A percentile compares a stretch with the other conserved stretches of the same genome.
phyloP scores from a whole-genome alignment of 2,113 vertebrate genomes.

The Nycticebus coucang region DNA sequence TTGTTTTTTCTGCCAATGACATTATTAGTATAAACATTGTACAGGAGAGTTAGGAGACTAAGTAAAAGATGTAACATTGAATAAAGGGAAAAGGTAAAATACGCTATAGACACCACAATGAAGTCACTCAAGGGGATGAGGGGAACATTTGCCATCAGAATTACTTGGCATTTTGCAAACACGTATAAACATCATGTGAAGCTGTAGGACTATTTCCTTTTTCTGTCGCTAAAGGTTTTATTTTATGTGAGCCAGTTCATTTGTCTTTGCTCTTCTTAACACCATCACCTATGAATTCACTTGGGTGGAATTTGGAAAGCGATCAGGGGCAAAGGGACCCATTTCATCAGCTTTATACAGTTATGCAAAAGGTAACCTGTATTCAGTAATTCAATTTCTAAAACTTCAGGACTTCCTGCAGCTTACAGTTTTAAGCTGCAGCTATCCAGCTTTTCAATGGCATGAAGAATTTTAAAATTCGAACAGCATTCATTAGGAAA shows the following conservation, averaged over 20 bases:
- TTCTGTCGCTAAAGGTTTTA: constrained; percentile 25
- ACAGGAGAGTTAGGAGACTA: constrained; percentile 43
- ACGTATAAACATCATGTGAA: constrained; percentile 25
- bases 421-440: not conserved
- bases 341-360: constrained; percentile 30
- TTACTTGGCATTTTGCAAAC: constrained; percentile 42
- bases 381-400: constrained; percentile 30
- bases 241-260: constrained; percentile 44
- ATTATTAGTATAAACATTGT: constrained; percentile 20
- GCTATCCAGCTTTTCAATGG: not conserved
- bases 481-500: not conserved
- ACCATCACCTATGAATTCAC: constrained; percentile 44
- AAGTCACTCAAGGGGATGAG: not conserved
- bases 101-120: not conserved
- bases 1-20: constrained; percentile 29
- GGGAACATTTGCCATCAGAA: not conserved
- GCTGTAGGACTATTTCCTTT: constrained; percentile 12
- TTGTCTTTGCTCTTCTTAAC: constrained; percentile 46
- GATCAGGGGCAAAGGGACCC: constrained; percentile 42
- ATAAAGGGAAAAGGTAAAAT: constrained; percentile 22
- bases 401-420: not conserved
- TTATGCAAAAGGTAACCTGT: constrained; percentile 2
- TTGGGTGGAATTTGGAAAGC: constrained; percentile 52
- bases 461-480: constrained; percentile 7
- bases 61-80: not conserved